phyloP scores from a whole-genome alignment of 2,797 vertebrate species.

The Oryzias dopingdopingensis region DNA sequence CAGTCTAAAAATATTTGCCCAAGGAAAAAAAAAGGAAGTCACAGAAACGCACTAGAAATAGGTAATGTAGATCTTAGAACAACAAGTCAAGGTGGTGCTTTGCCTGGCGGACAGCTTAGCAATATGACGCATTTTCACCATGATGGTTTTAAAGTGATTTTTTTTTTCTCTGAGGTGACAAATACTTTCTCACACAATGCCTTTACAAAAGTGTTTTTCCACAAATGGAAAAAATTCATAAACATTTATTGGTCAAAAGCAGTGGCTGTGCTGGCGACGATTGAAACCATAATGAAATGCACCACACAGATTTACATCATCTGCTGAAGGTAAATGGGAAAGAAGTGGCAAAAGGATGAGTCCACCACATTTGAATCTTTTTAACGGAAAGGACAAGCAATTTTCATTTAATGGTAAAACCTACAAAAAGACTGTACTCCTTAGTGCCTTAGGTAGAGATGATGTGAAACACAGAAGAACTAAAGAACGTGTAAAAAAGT shows the following conservation, averaged over 20 bases:
- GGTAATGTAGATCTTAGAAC: too few relatives aligned
- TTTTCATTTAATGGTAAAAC: slow-evolving; percentile 20
- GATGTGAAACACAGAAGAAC: slow-evolving; percentile 5
- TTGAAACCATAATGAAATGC: slow-evolving; percentile 49
- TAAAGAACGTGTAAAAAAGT: too few relatives aligned
- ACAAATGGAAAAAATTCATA: slow-evolving; percentile 41
- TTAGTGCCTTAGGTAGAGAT: too few relatives aligned
- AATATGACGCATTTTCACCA: slow-evolving; percentile 34
- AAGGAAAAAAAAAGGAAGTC: too few relatives aligned
- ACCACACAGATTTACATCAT: slow-evolving; percentile 62
- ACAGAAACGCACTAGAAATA: too few relatives aligned
- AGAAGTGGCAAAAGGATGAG: slow-evolving; percentile 65
- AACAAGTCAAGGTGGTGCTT: too few relatives aligned
- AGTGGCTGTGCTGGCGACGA: slow-evolving; percentile 36
- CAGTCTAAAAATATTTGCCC: too few relatives aligned
- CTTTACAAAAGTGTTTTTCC: slow-evolving; percentile 32
- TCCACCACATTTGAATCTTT: slow-evolving; percentile 43
- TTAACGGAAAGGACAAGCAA: slow-evolving; percentile 23
- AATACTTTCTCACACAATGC: slow-evolving; percentile 48
- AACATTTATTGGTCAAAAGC: slow-evolving; percentile 67
- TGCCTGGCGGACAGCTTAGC: too few relatives aligned
- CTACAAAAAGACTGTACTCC: background rate
- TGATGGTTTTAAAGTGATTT: slow-evolving; percentile 69
- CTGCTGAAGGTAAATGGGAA: slow-evolving; percentile 50
- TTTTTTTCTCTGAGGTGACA: slow-evolving; percentile 61